Evolutionary conservation across 2,113 vertebrate species (phyloP), one percentile per base, ranked within the genome.

Genomic region (Carettochelys insculpta): DNA sequence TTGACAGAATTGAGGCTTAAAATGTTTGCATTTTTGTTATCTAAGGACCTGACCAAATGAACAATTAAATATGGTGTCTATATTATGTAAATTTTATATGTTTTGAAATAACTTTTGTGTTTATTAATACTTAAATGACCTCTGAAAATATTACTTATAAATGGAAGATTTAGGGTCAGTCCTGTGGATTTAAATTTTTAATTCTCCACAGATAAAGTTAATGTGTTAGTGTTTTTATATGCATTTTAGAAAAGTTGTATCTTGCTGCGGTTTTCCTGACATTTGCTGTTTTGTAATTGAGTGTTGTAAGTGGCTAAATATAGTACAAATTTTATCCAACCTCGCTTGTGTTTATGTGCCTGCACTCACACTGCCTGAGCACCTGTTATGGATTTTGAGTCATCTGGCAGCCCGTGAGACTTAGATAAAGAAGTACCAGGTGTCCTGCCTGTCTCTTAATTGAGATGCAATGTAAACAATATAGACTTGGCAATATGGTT

Each of bases 331-430:
- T 97, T 97, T 97, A 98, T 97, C 95, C 96, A 94, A 91, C 96
- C 87, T 86, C 95, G 93, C 89, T 92, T 97, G 96, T 96, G 92
- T 95, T 98, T 97, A 97, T 97, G 95, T 94, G 88, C 91, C 96
- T 97, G 58, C 92, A 93, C 94, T 97, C 96, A 95, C 97, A 96
- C 95, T 98, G 97, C 97, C 95, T 95, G 96, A 97, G 97, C 97
- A 98, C 97, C 98, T 98, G 97, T 97, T 98, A 97, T 95, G 97
- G 97, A 97, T 98, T 98, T 98, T 96, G 97, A 98, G 97, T 98
- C 97, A 98, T 98, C 98, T 98, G 97, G 97, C 97, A 97, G 95
- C 97, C 97, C 92, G 86, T 97, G 96, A 97, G 97, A 98, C 97
- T 96, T 94, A 97, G 96, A 97, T 97, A 97, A 98, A 98, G 97